Base-by-base conservation (phyloP, 2,888 invertebrate genomes). In the Caenorhabditis virilis region DNA sequence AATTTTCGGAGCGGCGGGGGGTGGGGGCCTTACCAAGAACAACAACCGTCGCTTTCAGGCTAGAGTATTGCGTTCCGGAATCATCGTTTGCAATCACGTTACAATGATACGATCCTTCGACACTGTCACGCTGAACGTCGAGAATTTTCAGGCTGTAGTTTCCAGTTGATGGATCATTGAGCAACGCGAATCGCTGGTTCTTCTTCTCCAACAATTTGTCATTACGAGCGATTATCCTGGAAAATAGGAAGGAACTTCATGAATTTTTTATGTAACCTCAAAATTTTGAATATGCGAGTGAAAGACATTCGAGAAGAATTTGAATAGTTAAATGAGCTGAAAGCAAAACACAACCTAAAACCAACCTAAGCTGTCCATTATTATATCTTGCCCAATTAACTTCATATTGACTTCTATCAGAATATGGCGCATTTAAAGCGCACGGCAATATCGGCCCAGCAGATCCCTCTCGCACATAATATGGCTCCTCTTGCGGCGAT, bases 121-220 rank as follows among this genome's bases (percentile, higher is more conserved):
- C 73, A 43, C 51, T 56, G 18, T 52, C 52, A 9, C 62, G 59
- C 11, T 59, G 51, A 16, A 75, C 60, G 52, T 69, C 51, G 71
- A 89, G 88, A 80, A 95, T 92, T 84, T 90, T 88, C 79, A 95
- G 87, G 86, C 94, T 93, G 87, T 93, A 95, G 36, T 89, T 88
- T 61, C 94, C 93, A 65, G 71, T 57, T 35, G 53, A 42, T 9
- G 61, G 45, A 52, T 73, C 71, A 35, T 59, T 61, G 7, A 66
- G 43, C 38, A 79, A 50, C 25, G 62, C 56, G 41, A 68, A 74
- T 18, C 25, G 36, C 13, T 46, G 42, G 25, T 71, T 43, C 20
- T 69, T 62, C 55, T 71, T 75, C 16, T 54, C 67, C 18, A 72
- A 68, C 11, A 75, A 36, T 42, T 66, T 63, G 35, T 61, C 63